Evolutionary conservation across 2,888 invertebrate species (phyloP).

Genomic region (Antheraea assamensis): DNA sequence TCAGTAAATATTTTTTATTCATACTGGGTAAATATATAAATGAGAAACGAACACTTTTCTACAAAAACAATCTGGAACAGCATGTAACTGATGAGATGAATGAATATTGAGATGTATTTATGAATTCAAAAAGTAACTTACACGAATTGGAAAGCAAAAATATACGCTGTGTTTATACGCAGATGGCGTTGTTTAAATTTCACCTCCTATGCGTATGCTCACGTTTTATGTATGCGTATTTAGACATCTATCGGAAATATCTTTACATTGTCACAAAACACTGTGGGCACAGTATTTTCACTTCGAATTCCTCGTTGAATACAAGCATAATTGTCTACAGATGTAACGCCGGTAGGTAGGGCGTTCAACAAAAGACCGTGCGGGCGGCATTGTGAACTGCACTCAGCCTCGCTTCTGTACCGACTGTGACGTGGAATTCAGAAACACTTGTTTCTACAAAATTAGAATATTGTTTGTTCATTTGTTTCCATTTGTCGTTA

Average conservation of each 20-base stretch:
- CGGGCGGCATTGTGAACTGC: conserved; percentile 3
- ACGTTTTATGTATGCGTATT: neutral
- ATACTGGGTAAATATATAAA: too few relatives aligned
- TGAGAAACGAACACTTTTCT: too few relatives aligned
- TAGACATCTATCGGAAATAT: neutral
- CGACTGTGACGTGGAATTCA: neutral
- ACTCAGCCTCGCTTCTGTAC: neutral
- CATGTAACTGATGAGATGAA: too few relatives aligned
- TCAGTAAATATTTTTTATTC: too few relatives aligned
- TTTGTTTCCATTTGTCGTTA: conserved; percentile 5
- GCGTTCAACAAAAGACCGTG: neutral
- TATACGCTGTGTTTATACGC: too few relatives aligned
- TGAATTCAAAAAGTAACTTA: too few relatives aligned
- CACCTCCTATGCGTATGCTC: too few relatives aligned
- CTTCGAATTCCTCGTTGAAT: conserved; percentile 8
- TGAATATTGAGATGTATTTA: too few relatives aligned
- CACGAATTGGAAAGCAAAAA: too few relatives aligned
- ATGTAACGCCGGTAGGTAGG: neutral
- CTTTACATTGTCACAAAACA: neutral
- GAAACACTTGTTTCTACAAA: conserved; percentile 9
- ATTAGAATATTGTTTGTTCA: conserved; percentile 6
- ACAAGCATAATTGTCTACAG: conserved; percentile 8
- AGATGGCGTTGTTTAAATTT: too few relatives aligned
- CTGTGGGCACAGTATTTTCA: conserved; percentile 5
- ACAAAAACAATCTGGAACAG: too few relatives aligned